Evolutionary conservation across 2,888 invertebrate species (phyloP), one percentile per base, ranked within the genome.

Genomic region (Opisthograptis luteolata): DNA sequence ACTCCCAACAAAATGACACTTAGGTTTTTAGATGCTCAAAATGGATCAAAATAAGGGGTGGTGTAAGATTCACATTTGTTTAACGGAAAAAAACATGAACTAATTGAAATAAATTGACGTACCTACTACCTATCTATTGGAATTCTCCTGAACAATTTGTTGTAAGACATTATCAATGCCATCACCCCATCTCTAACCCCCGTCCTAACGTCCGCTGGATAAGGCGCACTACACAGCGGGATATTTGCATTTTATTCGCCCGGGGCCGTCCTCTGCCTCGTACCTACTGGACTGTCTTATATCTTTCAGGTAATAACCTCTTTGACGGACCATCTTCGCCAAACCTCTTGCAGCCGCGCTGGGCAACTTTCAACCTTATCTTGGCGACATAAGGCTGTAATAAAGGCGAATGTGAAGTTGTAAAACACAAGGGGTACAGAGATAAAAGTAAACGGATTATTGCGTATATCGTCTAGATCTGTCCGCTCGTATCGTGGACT

Each of bases 371-470:
- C 6, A 61, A 49, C 51, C 31, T 22, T 60, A 53, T 47, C 0
- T 1, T 1, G 17, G 2, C 2, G 0, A 0, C 4, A 54, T 67
- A 74, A 54, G 57, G 46, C 12, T 51, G 20, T 4, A 39, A 8
- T 17, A 13, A n/a, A 15, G 43, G 2, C 53, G 61, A 4, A 52
- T 6, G 31, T 60, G 60, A 61, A 40, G 32, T 80, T 74, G 81
- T 68, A 51, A 53, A 65, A 66, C 68, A 75, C 77, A 81, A 81
- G 83, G 83, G 81, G 79, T 79, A 77, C 65, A 77, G 74, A 85
- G 81, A 87, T 88, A 87, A 86, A 88, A 88, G 84, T 84, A 87
- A 88, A 87, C 81, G 87, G 87, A 88, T 88, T 88, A 88, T 87
- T 80, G 87, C 73, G 75, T 70, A 80, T 85, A 84, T 83, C 85